These are phyloP conservation scores for Silurus aristotelis DNA, from an alignment of 2,797 vertebrate species.

Conservation along the genomic window DNA sequence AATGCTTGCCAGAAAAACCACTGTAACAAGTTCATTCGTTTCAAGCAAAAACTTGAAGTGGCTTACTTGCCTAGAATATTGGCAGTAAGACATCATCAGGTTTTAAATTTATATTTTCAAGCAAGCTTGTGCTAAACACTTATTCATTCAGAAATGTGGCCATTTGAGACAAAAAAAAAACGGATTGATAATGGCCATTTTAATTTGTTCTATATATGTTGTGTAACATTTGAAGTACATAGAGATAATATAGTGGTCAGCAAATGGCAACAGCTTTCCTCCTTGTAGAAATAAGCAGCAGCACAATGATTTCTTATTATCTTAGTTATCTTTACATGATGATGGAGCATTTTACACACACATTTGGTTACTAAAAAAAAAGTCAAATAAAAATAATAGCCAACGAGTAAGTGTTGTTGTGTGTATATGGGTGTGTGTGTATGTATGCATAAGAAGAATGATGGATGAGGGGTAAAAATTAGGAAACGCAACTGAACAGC, in stretches of 20 bases:
- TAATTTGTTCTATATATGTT: neutral
- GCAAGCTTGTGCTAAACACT: neutral
- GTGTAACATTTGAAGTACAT: neutral
- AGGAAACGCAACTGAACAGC: constrained; percentile 62
- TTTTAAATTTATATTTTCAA: neutral
- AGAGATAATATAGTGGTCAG: neutral
- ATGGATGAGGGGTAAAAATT: constrained; percentile 64
- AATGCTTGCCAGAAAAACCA: neutral
- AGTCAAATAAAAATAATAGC: neutral
- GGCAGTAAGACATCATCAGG: neutral
- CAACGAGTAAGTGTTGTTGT: neutral
- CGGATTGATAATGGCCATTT: neutral
- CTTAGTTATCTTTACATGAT: neutral
- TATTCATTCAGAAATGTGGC: neutral
- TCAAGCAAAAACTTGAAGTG: neutral
- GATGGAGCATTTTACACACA: constrained; percentile 6
- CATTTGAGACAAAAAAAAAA: neutral
- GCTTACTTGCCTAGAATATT: neutral
- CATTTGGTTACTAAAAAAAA: neutral
- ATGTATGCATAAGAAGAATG: neutral
- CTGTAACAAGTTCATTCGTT: neutral
- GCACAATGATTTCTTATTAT: neutral
- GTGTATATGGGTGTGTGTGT: neutral
- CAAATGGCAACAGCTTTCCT: neutral
- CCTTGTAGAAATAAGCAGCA: no score